Conservation (phyloP, 2,113 vertebrate species). For the Mus spicilegus region DNA sequence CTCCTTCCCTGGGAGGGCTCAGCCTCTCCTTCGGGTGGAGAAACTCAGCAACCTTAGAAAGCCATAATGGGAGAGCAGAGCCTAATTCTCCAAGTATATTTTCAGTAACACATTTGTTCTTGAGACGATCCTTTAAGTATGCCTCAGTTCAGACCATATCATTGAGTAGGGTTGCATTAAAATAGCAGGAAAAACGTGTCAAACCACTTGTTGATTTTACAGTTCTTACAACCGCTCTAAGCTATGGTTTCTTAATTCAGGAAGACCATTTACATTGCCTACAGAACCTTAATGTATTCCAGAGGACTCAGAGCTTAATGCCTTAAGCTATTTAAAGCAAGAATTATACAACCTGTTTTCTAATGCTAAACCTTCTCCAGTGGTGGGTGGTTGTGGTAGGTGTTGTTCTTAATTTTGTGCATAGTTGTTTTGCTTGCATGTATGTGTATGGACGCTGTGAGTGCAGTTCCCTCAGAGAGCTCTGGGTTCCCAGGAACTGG, state of each 20-base stretch:
- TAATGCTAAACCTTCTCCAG: not conserved
- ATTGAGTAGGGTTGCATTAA: constrained; percentile 18
- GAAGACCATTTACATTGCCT: not conserved
- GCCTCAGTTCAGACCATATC: not conserved
- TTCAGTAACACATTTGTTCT: constrained; percentile 42
- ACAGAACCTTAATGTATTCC: constrained; percentile 20
- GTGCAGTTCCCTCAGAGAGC: not conserved
- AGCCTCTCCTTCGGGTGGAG: not conserved
- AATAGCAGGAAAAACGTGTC: constrained; percentile 25
- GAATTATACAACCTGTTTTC: not conserved
- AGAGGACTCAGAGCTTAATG: not conserved
- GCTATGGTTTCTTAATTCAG: not conserved
- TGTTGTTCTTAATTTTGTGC: not conserved
- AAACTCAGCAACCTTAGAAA: not conserved
- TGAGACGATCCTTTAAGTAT: constrained; percentile 36
- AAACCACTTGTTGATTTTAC: not conserved
- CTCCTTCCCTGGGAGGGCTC: not conserved
- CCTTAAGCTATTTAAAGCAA: not conserved
- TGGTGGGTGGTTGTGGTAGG: not conserved
- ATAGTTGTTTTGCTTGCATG: not conserved
- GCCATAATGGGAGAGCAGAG: not conserved
- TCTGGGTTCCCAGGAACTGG: not conserved
- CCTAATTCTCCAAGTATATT: not conserved
- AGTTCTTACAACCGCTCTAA: constrained; percentile 4
- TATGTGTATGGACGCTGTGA: not conserved